Conservation (phyloP, 2,797 vertebrate species). For the Vultur gryphus region DNA sequence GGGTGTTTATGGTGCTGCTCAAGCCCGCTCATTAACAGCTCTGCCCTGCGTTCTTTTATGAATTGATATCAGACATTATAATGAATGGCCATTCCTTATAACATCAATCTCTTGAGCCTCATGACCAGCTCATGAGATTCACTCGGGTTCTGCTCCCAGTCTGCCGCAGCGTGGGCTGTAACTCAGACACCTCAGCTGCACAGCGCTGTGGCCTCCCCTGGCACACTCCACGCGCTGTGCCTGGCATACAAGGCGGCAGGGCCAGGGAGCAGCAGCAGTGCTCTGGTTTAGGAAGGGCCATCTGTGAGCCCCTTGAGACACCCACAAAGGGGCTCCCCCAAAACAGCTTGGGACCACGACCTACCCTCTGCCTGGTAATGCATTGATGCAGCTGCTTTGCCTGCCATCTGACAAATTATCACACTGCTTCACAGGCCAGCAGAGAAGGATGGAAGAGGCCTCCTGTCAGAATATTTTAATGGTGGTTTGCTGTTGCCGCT, state of each 20-base stretch:
- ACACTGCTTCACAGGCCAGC: not conserved
- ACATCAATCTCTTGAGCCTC: not conserved
- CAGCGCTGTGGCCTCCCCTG: fast-evolving
- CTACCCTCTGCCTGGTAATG: not conserved
- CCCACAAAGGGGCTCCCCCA: not conserved
- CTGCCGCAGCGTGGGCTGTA: not conserved
- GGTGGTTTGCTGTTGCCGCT: not conserved
- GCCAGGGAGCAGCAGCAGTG: not conserved
- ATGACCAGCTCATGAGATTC: not conserved
- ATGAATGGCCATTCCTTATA: not conserved
- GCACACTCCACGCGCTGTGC: not conserved
- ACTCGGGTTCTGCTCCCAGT: not conserved
- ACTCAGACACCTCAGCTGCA: not conserved
- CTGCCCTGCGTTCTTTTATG: not conserved
- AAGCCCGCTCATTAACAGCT: not conserved
- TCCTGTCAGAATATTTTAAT: not conserved
- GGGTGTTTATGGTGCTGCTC: not conserved
- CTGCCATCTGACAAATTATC: not conserved
- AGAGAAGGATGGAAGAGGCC: not conserved
- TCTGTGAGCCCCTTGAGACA: not conserved
- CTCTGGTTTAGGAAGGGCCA: not conserved
- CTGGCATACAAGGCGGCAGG: not conserved
- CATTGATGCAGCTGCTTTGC: not conserved
- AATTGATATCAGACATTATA: not conserved
- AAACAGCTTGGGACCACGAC: not conserved